Evolutionary conservation across 2,888 invertebrate species (phyloP), one percentile per base, ranked within the genome.

Genomic region (Hedychridium roseum): DNA sequence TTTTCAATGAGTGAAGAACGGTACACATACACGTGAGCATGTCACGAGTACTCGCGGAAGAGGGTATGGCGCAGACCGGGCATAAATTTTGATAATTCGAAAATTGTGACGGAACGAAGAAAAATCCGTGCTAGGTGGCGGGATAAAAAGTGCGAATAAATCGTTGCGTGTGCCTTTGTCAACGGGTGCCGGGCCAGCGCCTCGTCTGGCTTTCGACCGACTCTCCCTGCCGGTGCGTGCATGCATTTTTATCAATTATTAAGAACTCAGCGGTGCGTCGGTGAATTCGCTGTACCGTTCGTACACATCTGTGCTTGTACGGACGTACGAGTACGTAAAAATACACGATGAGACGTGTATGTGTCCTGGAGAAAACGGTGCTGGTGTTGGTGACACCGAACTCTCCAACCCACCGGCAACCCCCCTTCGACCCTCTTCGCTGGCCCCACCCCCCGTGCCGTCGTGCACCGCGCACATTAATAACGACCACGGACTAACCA

Each of bases 181-280:
- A 73, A 65, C 54, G 51, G 44, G 43, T 43, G 59, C 45, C 39
- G 43, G 48, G 16, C 30, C 16, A 28, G 21, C 41, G 41, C 30
- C 40, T 50, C 30, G 42, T 52, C 57, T 51, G 60, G 51, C 45
- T 63, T 51, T 56, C 54, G 46, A 45, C 50, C 47, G 42, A 38
- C 40, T 60, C 47, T 39, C 40, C 36, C 39, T 38, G 27, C 41
- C 27, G 38, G 62, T 70, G 64, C 61, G 64, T 71, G 69, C 74
- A 73, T 77, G 74, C 77, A 77, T 78, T 77, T 77, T 77, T 78
- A 76, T 78, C 76, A 77, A 77, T 78, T 78, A 77, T 78, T 78
- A 77, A 78, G 76, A 77, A 76, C 71, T 70, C 68, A 52, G 67
- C 56, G 57, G 50, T 47, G 60, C 63, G 46, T 57, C 9, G 23